Evolutionary conservation across 1,140 invertebrate genomes (phyloP), one percentile per base, ranked within the genome.

Genomic region (Drosophila equinoxialis): DNA sequence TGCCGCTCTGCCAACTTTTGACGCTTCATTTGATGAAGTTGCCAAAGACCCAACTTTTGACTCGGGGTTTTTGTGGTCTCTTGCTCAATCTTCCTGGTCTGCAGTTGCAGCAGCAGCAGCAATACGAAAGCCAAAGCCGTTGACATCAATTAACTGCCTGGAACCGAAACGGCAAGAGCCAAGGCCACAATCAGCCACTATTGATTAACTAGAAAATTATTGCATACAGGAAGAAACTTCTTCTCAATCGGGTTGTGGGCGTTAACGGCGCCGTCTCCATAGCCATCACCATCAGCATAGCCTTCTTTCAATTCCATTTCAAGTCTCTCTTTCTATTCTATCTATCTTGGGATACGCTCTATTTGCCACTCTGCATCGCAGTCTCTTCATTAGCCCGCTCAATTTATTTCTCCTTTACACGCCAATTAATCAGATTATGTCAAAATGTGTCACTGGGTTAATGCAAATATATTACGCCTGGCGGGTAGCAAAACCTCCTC

Each of bases 351-450:
- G 35, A 54, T 42, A 20, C 57, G 83, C 74, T 79, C 74, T 54
- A 77, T 66, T 77, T 77, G 63, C 63, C 42, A n/a, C 41, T 30
- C 41, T 71, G 17, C 17, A 51, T 51, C 17, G 45, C 35, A 37
- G 45, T 51, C 45, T 51, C 79, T 87, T 87, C 79, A 89, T 89
- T 87, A 83, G 70, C 61, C 67, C 71, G 70, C 79, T 75, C 83
- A 83, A 83, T 86, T 83, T 83, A 83, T 83, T 82, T 77, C 79
- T 83, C 69, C 70, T 79, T 77, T 87, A 83, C 73, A 87, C 79
- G 80, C 79, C 83, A 87, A 87, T 87, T 87, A 87, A 87, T 87
- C 83, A 89, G 83, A 87, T 87, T 87, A 87, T 87, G 83, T 87
- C 83, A 69, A 87, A 87, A 87, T 87, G 83, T 87, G 83, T 89